These are phyloP conservation scores for Drosophila gunungcola DNA, from an alignment of 1,140 invertebrate species.

Conservation along the genomic window DNA sequence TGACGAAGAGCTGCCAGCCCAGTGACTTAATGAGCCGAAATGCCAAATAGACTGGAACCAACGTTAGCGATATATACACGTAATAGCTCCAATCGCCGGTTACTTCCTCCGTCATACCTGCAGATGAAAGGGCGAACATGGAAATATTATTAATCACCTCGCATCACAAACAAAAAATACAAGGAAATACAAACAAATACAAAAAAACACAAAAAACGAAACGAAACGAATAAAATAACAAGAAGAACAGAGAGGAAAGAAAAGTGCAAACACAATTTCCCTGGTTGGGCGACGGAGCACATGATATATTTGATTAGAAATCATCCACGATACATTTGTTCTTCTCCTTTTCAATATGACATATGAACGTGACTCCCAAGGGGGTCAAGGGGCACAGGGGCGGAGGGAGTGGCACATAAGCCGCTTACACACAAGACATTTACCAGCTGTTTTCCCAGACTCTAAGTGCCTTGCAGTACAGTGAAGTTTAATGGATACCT, in stretches of 20 bases:
- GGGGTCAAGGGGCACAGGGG: background rate
- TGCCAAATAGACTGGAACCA: constrained; percentile 84
- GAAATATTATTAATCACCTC: constrained; percentile 25
- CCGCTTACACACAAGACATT: constrained; percentile 35
- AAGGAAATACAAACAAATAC: background rate
- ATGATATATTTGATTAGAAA: constrained; percentile 53
- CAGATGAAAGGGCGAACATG: constrained; percentile 25
- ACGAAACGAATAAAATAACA: background rate
- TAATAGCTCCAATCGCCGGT: constrained; percentile 83
- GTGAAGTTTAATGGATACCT: constrained; percentile 17
- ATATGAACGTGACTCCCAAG: constrained; percentile 36
- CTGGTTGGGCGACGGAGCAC: background rate
- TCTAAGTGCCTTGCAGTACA: constrained; percentile 15
- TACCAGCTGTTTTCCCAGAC: constrained; percentile 27
- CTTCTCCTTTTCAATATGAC: constrained; percentile 27
- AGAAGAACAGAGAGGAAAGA: background rate
- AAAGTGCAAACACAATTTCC: constrained; percentile 32
- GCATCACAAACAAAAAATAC: constrained; percentile 3
- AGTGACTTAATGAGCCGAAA: constrained; percentile 84
- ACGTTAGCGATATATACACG: constrained; percentile 78
- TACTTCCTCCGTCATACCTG: constrained; percentile 83
- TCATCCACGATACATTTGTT: constrained; percentile 37
- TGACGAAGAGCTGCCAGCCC: constrained; percentile 84
- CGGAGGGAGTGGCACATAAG: constrained; percentile 1
- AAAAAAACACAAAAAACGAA: background rate